Conservation (phyloP, 2,113 vertebrate species). For the Ptyas mucosa region DNA sequence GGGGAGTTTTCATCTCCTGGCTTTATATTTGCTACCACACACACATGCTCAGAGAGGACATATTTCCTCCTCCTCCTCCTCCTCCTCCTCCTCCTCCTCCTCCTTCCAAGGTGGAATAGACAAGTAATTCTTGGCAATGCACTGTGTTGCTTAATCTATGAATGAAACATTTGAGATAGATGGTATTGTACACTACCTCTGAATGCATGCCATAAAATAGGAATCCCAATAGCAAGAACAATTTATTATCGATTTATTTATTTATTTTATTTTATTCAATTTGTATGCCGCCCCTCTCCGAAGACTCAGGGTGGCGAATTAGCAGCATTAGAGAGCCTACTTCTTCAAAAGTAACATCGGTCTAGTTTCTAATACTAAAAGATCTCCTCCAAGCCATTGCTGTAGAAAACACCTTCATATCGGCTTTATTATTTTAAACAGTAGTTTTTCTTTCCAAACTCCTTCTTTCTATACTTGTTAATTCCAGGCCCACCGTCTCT, state of each 20-base stretch:
- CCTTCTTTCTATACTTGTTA: constrained; percentile 41
- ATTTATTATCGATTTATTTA: too few relatives aligned
- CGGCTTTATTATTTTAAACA: constrained; percentile 9
- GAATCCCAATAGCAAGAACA: not conserved
- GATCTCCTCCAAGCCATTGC: not conserved
- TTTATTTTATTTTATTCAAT: too few relatives aligned
- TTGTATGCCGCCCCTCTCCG: too few relatives aligned
- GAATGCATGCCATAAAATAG: not conserved
- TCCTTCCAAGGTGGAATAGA: not conserved
- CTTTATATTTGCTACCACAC: not conserved
- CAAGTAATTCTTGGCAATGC: not conserved
- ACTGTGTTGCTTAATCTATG: not conserved
- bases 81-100: too few relatives aligned
- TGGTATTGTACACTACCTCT: not conserved
- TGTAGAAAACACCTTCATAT: constrained; percentile 10
- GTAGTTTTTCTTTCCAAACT: constrained; percentile 22
- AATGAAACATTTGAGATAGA: not conserved
- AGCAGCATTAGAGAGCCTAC: not conserved
- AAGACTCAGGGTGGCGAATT: too few relatives aligned
- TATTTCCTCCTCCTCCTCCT: not conserved
- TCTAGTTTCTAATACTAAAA: constrained; percentile 1
- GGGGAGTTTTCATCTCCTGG: not conserved
- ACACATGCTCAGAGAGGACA: not conserved
- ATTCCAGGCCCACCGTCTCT: not conserved
- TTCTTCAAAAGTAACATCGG: not conserved